Conservation (phyloP, 2,888 invertebrate species). For the Xestoiulus laeticollis region DNA sequence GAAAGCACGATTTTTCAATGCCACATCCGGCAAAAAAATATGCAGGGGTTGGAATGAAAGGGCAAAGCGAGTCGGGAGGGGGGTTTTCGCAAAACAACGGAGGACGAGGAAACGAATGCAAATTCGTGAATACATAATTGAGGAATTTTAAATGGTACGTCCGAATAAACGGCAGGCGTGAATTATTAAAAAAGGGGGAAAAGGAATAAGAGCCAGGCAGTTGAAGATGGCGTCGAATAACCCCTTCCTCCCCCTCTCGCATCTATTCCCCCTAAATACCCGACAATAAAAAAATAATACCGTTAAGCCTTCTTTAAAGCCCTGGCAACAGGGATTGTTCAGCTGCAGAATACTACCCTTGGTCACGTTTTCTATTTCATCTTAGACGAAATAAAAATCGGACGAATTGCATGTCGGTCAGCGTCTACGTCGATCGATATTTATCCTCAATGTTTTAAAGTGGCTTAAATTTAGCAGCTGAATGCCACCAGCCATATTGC, state of each 20-base stretch:
- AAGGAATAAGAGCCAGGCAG: not conserved
- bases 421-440: too few species aligned
- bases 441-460: too few species aligned
- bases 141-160: constrained; percentile 26
- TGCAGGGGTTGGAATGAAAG: constrained; percentile 17
- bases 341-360: too few species aligned
- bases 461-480: too few species aligned
- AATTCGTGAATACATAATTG: constrained; percentile 26
- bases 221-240: not conserved
- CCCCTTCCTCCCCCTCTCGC: not conserved
- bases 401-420: too few species aligned
- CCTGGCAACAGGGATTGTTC: too few species aligned
- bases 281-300: too few species aligned
- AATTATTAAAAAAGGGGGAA: not conserved
- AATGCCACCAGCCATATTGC: too few species aligned
- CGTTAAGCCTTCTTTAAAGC: too few species aligned
- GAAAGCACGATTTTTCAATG: constrained; percentile 19
- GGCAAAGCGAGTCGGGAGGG: not conserved
- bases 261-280: not conserved
- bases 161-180: not conserved
- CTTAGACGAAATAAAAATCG: too few species aligned
- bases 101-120: not conserved
- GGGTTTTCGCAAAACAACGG: not conserved
- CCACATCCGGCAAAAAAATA: constrained; percentile 15
- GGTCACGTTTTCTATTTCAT: too few species aligned